Evolutionary conservation across 1,140 invertebrate species (phyloP).

Genomic region (Ladona fulva): DNA sequence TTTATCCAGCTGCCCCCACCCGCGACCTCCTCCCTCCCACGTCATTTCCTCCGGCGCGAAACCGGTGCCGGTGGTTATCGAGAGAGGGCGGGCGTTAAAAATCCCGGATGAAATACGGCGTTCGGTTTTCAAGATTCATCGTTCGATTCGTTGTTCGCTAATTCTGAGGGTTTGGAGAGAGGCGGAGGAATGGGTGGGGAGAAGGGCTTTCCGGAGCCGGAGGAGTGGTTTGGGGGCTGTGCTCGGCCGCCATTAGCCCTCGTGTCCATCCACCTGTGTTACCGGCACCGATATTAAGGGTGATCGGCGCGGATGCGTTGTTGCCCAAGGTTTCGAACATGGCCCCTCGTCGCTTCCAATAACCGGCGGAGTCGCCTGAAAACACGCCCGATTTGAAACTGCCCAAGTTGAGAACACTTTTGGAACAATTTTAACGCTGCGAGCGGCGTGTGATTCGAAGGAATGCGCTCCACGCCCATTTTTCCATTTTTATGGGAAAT

Average conservation of each 20-base stretch:
- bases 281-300: neutral
- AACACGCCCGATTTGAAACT: neutral
- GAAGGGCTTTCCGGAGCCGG: too few relatives aligned
- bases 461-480: too few relatives aligned
- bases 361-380: neutral
- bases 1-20: neutral
- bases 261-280: slow-evolving; percentile 6
- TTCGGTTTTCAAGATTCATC: neutral
- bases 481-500: too few relatives aligned
- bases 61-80: neutral
- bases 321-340: neutral
- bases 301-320: too few relatives aligned
- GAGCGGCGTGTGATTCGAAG: neutral
- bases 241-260: neutral
- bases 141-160: slow-evolving; percentile 8
- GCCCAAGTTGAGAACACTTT: neutral
- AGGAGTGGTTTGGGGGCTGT: neutral
- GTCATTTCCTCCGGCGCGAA: neutral
- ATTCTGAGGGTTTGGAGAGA: neutral
- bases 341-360: neutral
- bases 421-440: neutral
- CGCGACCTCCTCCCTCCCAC: neutral
- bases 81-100: neutral
- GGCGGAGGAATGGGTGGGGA: neutral
- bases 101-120: slow-evolving; percentile 7